phyloP scores from a whole-genome alignment of 2,888 invertebrate genomes.

The Catotricha subobsoleta region DNA sequence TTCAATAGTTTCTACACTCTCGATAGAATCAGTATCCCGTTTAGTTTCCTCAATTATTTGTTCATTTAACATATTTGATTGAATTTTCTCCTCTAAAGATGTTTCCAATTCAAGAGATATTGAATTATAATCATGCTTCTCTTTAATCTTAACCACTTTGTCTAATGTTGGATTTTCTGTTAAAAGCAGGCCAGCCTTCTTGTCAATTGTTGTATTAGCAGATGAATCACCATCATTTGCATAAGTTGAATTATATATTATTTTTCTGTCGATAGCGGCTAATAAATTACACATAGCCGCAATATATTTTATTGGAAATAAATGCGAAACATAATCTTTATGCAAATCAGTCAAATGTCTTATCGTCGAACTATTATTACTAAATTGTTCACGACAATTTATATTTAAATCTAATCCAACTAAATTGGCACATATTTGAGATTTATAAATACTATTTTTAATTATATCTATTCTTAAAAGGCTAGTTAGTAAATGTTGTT shows the following conservation, averaged over 20 bases:
- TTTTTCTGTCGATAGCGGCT: background rate
- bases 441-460: conserved; percentile 38
- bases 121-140: background rate
- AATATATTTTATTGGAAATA: conserved; percentile 48
- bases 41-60: too few species aligned
- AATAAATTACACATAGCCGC: conserved; percentile 58
- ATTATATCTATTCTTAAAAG: conserved; percentile 43
- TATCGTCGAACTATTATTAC: conserved; percentile 1
- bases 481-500: conserved; percentile 37
- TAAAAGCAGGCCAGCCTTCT: background rate
- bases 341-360: conserved; percentile 2
- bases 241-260: background rate
- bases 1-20: background rate
- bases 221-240: background rate
- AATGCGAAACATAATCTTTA: conserved; percentile 38
- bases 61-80: too few species aligned
- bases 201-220: background rate
- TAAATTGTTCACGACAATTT: conserved; percentile 22
- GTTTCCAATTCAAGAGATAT: background rate
- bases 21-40: background rate
- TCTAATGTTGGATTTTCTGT: too few species aligned
- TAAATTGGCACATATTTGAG: conserved; percentile 38
- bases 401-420: conserved; percentile 40
- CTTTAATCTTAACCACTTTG: too few species aligned
- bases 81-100: too few species aligned